Evolutionary conservation across 2,888 invertebrate species (phyloP).

Genomic region (Glyphotaelius pellucidus): DNA sequence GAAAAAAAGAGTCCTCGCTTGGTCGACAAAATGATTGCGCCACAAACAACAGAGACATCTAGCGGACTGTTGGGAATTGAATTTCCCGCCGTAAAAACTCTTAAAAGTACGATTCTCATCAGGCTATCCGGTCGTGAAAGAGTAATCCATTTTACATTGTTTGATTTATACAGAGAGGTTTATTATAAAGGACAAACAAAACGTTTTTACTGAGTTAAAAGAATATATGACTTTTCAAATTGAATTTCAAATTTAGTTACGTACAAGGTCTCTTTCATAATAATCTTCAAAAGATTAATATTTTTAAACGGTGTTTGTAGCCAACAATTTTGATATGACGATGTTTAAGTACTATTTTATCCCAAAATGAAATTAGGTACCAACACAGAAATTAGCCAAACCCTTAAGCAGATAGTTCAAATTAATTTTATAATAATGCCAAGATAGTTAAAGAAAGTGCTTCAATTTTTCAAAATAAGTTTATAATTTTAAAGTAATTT

Average conservation of each 20-base stretch:
- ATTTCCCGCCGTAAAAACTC: not conserved
- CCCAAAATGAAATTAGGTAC: too few species aligned
- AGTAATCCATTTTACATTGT: conserved; percentile 2
- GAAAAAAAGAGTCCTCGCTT: not conserved
- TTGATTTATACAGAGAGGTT: not conserved
- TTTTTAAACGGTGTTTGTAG: too few species aligned
- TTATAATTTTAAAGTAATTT: too few species aligned
- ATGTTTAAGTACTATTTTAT: too few species aligned
- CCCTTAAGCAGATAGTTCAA: too few species aligned
- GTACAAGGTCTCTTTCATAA: too few species aligned
- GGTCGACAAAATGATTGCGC: conserved; percentile 27
- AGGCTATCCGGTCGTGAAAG: not conserved
- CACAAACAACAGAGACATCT: conserved; percentile 22
- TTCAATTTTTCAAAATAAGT: too few species aligned
- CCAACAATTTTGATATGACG: too few species aligned
- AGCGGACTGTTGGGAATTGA: conserved; percentile 42
- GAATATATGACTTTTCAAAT: not conserved
- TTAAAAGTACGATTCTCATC: conserved; percentile 2
- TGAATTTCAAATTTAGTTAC: not conserved
- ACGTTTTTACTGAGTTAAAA: not conserved
- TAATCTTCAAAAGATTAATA: too few species aligned
- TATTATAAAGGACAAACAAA: not conserved
- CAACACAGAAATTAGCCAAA: too few species aligned
- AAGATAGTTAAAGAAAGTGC: too few species aligned
- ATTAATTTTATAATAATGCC: too few species aligned